Percentiles rank a stretch among this genome's conserved stretches.
phyloP scores from a whole-genome alignment of 92 coral and sea anemone genomes.

The Zoanthus solanderi region DNA sequence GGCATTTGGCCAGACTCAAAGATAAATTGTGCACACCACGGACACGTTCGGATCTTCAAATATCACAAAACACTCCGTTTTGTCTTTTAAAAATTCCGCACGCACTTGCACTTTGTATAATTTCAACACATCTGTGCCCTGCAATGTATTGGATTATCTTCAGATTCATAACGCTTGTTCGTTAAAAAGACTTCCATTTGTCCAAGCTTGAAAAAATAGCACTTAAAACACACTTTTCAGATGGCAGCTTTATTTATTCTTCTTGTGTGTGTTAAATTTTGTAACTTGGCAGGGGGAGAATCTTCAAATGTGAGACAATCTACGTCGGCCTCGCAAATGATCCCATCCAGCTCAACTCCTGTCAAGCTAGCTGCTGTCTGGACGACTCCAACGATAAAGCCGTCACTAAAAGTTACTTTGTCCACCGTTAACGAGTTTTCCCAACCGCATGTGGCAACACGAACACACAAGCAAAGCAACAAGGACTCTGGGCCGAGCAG shows the following conservation, averaged over 20 bases:
- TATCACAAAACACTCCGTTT: conserved; percentile 21
- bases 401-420: conserved; percentile 45
- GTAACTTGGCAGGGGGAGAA: conserved; percentile 47
- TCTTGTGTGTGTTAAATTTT: conserved; percentile 52
- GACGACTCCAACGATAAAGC: conserved; percentile 23
- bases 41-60: conserved; percentile 37
- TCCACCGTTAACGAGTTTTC: conserved; percentile 24
- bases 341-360: conserved; percentile 28
- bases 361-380: not conserved
- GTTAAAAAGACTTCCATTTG: conserved; percentile 12
- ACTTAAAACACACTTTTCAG: conserved; percentile 25
- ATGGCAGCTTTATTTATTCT: conserved; percentile 44
- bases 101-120: conserved; percentile 29
- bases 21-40: conserved; percentile 49
- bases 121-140: conserved; percentile 29
- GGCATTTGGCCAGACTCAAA: conserved; percentile 47
- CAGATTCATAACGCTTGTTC: not conserved
- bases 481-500: conserved; percentile 12
- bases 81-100: conserved; percentile 9
- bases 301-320: conserved; percentile 29
- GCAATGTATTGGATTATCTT: conserved; percentile 19
- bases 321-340: conserved; percentile 26
- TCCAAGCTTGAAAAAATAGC: conserved; percentile 39
- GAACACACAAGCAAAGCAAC: conserved; percentile 16
- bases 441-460: conserved; percentile 43